A percentile compares a stretch with the other conserved stretches of the same genome.
Conservation (phyloP, 2,888 invertebrate species). For the Rotaria socialis region DNA sequence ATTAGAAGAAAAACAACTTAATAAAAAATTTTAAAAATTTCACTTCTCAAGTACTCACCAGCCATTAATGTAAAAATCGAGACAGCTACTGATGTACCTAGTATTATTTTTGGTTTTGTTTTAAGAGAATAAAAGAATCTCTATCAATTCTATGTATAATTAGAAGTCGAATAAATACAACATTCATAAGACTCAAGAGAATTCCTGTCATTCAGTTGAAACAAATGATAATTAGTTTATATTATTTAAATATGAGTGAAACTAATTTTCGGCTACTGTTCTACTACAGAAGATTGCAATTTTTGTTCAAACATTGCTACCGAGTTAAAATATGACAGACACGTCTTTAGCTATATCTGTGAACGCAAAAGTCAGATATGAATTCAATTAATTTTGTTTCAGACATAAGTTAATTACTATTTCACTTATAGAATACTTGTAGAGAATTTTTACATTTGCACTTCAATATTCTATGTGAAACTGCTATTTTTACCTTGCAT, state of each 20-base stretch:
- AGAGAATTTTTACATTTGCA: no score
- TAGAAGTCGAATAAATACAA: not conserved
- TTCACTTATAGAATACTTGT: not conserved
- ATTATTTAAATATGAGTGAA: not conserved
- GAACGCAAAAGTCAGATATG: not conserved
- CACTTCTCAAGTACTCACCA: not conserved
- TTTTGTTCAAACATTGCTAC: not conserved
- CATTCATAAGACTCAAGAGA: not conserved
- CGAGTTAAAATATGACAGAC: not conserved
- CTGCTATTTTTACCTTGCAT: slow-evolving; percentile 44
- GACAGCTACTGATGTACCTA: not conserved
- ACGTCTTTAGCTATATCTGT: not conserved
- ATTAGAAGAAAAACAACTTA: no score
- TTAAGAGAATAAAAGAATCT: not conserved
- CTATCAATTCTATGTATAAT: no score
- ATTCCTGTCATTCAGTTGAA: not conserved
- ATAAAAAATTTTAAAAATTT: no score
- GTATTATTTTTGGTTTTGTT: not conserved
- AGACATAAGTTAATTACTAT: not conserved
- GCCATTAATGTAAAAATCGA: slow-evolving; percentile 9
- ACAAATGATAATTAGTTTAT: not conserved
- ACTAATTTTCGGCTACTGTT: not conserved
- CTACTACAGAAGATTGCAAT: no score
- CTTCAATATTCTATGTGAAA: no score
- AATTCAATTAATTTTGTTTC: not conserved